Base-by-base conservation (phyloP, 2,797 vertebrate species). In the Darevskia nairensis region DNA sequence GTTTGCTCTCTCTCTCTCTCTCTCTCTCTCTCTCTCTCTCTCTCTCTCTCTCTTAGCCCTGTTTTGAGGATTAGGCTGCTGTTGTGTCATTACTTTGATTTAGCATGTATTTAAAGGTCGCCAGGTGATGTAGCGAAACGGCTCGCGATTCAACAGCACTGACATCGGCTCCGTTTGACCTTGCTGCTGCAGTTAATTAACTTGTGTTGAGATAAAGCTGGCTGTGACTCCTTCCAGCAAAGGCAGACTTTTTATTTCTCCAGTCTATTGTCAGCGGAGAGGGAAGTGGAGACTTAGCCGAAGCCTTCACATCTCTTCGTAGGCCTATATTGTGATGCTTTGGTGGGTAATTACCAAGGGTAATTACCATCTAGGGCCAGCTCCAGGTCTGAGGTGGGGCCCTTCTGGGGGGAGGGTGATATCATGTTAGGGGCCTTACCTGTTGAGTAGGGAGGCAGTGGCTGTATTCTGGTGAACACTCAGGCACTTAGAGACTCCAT, bases 151-250 rank as follows among this genome's bases (percentile, higher is more conserved):
- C 86, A 82, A 66, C 72, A 32, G 29, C 46, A 50, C 80, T 66
- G 80, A 88, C 80, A 83, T 88, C 72, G 82, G 86, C 72, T 88
- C 76, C n/a, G 44, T n/a, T n/a, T 88, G 86, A 88, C 86, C 86
- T 88, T 88, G 80, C 86, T 68, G 50, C 59, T 68, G 71, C 61
- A 39, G 80, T 83, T 88, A 88, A 88, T 88, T 83, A 88, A 88
- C 72, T 82, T 82, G 86, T 77, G 61, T 82, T 50, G 86, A 88
- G 80, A 82, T 88, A 82, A 88, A 66, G 86, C 80, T 66, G 81
- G 72, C 72, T 88, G 32, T 6, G 1, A 75, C 72, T 86, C 46
- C 17, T 13, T 82, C 32, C n/a, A 74, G 39, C 39, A 25, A 61
- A 80, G 59, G n/a, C 85, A 64, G 35, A 8, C 50, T 74, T 55